Base-by-base conservation (phyloP, 2,888 invertebrate species). In the Epirrhoe alternata region DNA sequence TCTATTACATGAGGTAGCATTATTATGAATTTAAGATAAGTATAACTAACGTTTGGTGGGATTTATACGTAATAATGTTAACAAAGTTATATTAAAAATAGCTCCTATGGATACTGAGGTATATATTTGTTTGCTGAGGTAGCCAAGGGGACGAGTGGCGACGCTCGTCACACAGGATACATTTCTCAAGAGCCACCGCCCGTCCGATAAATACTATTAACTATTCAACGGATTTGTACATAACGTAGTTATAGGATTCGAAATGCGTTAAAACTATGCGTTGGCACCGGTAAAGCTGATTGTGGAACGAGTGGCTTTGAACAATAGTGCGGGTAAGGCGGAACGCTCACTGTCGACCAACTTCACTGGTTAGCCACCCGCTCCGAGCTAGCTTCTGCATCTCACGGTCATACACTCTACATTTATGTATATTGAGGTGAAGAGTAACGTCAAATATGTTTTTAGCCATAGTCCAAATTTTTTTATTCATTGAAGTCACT, bases 41-140 rank as follows among this genome's bases (percentile, higher is more conserved):
- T 78, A 85, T 86, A 88, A 78, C 81, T 90, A 89, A 88, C 81
- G 89, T 89, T 91, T 91, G 92, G 92, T 92, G 92, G 92, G 92
- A 91, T 90, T 86, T 84, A 90, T 80, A 84, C 83, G 85, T 82
- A 85, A 79, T 81, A 75, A 74, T 89, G 86, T 87, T 85, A 88
- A 87, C 87, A 88, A 85, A 74, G 83, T 87, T 88, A 88, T 83
- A 84, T 88, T 87, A 89, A 81, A n/a, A 70, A 70, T 69, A 72
- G 65, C 82, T 84, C 84, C 89, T 91, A 91, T 87, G 85, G 87
- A 84, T 88, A 87, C 87, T 91, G 92, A 92, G 92, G 92, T 92
- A 92, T 87, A 86, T 86, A 80, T 74, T 86, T 76, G 85, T 89
- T 88, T 82, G 74, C 70, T 89, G 92, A 92, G 92, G 92, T 92